Percentiles rank a stretch among this genome's conserved stretches.
These are phyloP conservation scores for Antedon bifida DNA, from an alignment of 35 echinoderm and acorn worm genomes.

Conservation along the genomic window DNA sequence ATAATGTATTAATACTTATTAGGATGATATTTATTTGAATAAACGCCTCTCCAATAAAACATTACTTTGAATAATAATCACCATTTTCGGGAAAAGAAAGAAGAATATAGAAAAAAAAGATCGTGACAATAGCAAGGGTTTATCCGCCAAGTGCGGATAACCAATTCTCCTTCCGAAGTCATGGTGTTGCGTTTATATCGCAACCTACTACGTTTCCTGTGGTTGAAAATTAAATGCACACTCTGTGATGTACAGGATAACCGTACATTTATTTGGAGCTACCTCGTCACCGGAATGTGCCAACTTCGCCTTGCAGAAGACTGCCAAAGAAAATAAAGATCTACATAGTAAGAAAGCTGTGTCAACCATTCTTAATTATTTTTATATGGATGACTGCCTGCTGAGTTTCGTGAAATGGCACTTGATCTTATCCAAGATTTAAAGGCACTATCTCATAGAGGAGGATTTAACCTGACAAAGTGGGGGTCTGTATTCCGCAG, in stretches of 20 bases:
- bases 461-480: constrained; percentile 44
- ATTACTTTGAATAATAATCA: too few relatives aligned
- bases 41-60: too few relatives aligned
- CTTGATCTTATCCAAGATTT: constrained; percentile 6
- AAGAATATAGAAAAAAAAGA: too few relatives aligned
- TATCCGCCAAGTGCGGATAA: too few relatives aligned
- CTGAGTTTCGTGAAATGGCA: neutral
- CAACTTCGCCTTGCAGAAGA: constrained; percentile 14
- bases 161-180: too few relatives aligned
- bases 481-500: constrained; percentile 21
- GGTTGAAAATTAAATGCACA: neutral
- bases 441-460: constrained; percentile 7
- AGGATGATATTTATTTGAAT: too few relatives aligned
- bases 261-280: constrained; percentile 39
- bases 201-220: constrained; percentile 15
- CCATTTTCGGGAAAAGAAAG: too few relatives aligned
- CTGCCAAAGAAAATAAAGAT: constrained; percentile 17
- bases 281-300: constrained; percentile 35
- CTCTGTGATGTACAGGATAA: constrained; percentile 20
- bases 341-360: constrained; percentile 5
- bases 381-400: constrained; percentile 47
- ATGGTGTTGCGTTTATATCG: too few relatives aligned
- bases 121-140: too few relatives aligned
- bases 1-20: too few relatives aligned
- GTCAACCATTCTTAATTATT: constrained; percentile 12